Evolutionary conservation across 2,888 invertebrate species (phyloP).

Genomic region (Beris chalybata): DNA sequence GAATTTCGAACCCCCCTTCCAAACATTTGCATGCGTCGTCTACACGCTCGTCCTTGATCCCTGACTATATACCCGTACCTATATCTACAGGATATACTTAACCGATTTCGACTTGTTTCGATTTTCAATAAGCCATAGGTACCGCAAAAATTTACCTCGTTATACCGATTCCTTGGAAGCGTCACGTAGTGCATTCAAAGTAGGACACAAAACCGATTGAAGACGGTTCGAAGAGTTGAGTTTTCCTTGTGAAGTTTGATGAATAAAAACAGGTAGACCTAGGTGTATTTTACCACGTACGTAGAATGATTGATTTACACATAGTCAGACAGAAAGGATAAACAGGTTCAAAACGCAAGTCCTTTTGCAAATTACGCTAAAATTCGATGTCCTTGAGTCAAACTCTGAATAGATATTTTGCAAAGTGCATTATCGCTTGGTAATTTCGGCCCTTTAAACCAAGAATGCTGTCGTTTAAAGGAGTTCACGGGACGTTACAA

Average conservation of each 20-base stretch:
- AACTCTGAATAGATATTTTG: background rate
- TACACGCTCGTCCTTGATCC: constrained; percentile 14
- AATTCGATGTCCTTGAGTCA: too few relatives aligned
- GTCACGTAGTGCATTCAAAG: constrained; percentile 30
- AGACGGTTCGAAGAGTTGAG: too few relatives aligned
- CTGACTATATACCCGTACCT: background rate
- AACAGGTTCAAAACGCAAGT: too few relatives aligned
- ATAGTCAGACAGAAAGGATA: too few relatives aligned
- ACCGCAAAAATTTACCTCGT: constrained; percentile 28
- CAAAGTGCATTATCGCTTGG: constrained; percentile 25
- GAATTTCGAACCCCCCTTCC: constrained; percentile 1
- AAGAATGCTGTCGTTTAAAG: too few relatives aligned
- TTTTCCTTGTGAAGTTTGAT: too few relatives aligned
- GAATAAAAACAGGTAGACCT: too few relatives aligned
- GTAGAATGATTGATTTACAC: too few relatives aligned
- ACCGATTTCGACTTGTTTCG: constrained; percentile 26
- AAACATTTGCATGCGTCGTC: constrained; percentile 17
- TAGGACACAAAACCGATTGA: background rate
- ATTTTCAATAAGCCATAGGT: constrained; percentile 26
- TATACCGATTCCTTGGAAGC: constrained; percentile 2
- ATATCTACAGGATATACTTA: constrained; percentile 17
- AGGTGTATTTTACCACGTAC: too few relatives aligned
- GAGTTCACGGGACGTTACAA: too few relatives aligned
- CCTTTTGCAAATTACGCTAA: too few relatives aligned
- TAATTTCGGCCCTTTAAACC: background rate